Percentiles rank a stretch among this genome's conserved stretches.
Conservation (phyloP, 1,140 invertebrate species). For the Sycobia sp. region DNA sequence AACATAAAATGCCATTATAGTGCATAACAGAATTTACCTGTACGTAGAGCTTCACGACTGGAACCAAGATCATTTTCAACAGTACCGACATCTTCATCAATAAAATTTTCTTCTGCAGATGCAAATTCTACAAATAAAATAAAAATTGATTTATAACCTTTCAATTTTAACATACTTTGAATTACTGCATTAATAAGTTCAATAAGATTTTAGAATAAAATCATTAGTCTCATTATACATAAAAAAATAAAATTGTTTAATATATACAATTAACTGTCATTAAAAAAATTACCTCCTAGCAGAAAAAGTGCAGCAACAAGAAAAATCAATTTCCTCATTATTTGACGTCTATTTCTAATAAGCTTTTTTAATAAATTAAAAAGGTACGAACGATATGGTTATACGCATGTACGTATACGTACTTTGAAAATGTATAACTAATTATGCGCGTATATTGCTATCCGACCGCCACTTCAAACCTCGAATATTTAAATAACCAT, state of each 20-base stretch:
- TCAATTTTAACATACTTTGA: not conserved
- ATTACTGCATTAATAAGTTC: too few relatives aligned
- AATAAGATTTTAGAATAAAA: too few relatives aligned
- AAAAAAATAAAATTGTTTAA: too few relatives aligned
- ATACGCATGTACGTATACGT: too few relatives aligned
- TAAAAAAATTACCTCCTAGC: slow-evolving; percentile 4
- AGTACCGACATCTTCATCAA: slow-evolving; percentile 59
- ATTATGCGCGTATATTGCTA: not conserved
- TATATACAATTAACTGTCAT: not conserved
- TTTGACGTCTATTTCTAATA: not conserved
- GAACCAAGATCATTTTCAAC: slow-evolving; percentile 79
- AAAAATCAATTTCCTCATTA: slow-evolving; percentile 36
- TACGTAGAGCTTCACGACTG: slow-evolving; percentile 81
- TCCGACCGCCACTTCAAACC: slow-evolving; percentile 7
- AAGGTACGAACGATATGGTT: too few relatives aligned
- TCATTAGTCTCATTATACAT: too few relatives aligned
- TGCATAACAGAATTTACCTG: slow-evolving; percentile 64
- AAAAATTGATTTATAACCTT: not conserved
- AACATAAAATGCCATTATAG: too few relatives aligned
- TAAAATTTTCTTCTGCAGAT: slow-evolving; percentile 50
- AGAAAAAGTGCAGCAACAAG: slow-evolving; percentile 19
- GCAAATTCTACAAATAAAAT: slow-evolving; percentile 44
- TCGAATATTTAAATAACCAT: not conserved
- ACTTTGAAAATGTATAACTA: not conserved
- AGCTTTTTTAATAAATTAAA: too few relatives aligned